Conservation (phyloP, 2,888 invertebrate species). For the Ormyrus rosae region DNA sequence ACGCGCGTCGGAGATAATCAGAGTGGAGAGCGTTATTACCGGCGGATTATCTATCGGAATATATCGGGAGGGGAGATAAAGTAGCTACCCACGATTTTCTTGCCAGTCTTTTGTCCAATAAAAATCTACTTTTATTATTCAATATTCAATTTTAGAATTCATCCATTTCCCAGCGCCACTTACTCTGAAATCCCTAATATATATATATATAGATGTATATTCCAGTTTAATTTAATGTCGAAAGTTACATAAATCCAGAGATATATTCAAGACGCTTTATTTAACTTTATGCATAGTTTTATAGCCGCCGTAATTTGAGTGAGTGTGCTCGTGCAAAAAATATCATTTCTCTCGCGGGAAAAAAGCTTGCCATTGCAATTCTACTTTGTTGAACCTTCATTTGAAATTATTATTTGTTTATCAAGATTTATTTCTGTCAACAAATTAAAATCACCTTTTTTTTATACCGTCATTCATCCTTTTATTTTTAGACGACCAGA, state of each 20-base stretch:
- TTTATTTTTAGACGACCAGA: too few species aligned
- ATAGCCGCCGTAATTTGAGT: neutral
- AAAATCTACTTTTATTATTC: constrained; percentile 12
- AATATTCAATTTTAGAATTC: neutral
- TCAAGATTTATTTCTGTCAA: too few species aligned
- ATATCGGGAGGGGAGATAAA: too few species aligned
- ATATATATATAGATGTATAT: neutral
- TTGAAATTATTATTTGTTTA: too few species aligned
- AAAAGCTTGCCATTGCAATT: too few species aligned
- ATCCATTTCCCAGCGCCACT: neutral
- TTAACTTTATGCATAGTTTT: constrained; percentile 1
- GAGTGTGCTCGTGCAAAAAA: neutral
- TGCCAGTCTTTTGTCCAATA: neutral
- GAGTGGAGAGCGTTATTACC: neutral
- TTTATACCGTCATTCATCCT: too few species aligned
- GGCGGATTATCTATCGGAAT: too few species aligned
- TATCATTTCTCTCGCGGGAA: neutral
- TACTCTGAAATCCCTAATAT: neutral
- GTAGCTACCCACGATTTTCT: neutral
- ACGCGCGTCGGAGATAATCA: neutral
- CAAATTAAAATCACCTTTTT: too few species aligned
- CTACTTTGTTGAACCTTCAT: too few species aligned
- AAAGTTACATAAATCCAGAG: constrained; percentile 16
- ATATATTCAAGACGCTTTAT: constrained; percentile 18
- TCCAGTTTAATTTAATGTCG: constrained; percentile 7